A percentile compares a stretch with the other conserved stretches of the same genome.
These are phyloP conservation scores for Scytalopus superciliaris DNA, from an alignment of 2,113 vertebrate species.

Conservation along the genomic window DNA sequence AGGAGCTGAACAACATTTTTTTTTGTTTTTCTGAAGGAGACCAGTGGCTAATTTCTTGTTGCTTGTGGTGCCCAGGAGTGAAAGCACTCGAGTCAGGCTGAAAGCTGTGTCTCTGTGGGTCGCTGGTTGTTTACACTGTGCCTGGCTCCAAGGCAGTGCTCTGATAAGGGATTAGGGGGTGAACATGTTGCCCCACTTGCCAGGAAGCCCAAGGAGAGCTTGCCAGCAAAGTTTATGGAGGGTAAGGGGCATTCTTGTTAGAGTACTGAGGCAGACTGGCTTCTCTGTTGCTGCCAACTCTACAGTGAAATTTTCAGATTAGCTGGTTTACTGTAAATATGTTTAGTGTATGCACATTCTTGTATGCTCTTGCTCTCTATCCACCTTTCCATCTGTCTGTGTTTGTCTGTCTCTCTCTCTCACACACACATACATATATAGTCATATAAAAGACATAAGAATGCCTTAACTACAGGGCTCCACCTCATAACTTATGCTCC, in stretches of 20 bases:
- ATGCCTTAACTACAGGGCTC: background rate
- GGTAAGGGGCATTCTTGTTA: background rate
- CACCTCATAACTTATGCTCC: too few relatives aligned
- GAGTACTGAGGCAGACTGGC: background rate
- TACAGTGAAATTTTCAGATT: background rate
- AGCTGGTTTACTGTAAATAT: background rate
- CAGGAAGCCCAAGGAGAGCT: background rate
- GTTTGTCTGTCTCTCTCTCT: background rate
- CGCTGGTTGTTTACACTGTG: accelerated
- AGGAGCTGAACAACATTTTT: background rate
- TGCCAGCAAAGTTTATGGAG: background rate
- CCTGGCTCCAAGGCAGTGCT: accelerated
- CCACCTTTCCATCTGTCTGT: background rate
- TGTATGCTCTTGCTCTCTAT: background rate
- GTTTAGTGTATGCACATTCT: background rate
- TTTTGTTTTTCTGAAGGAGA: background rate
- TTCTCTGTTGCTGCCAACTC: background rate
- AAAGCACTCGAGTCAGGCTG: background rate
- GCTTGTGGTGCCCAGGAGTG: background rate
- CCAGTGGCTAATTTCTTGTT: background rate
- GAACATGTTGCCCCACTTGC: background rate
- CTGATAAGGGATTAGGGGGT: background rate
- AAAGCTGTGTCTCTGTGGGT: background rate
- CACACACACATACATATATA: accelerated
- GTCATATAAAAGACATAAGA: background rate